phyloP scores from a whole-genome alignment of 1,140 invertebrate genomes.

The Ephestia elutella region DNA sequence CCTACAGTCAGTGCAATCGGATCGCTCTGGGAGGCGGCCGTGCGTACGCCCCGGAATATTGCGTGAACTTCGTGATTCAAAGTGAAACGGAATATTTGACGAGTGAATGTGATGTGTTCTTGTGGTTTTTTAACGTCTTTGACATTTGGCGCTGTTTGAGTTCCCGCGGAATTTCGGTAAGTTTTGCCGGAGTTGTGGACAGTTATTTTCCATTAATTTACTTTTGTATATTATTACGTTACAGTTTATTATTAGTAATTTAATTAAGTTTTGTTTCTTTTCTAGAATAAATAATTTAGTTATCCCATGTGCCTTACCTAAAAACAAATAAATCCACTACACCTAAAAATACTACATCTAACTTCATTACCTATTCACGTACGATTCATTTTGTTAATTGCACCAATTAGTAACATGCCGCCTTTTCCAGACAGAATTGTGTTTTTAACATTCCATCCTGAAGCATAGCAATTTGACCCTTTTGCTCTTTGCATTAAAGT shows the following conservation, averaged over 20 bases:
- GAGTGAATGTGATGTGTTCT: not conserved
- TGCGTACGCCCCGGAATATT: not conserved
- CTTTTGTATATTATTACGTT: too few species aligned
- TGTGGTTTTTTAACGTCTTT: not conserved
- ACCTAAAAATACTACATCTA: too few species aligned
- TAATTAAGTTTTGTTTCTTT: too few species aligned
- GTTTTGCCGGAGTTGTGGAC: not conserved
- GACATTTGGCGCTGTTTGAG: not conserved
- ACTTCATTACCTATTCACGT: too few species aligned
- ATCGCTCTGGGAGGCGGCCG: not conserved
- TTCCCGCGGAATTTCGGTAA: not conserved
- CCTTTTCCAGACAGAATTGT: not conserved
- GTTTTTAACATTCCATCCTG: not conserved
- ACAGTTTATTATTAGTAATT: too few species aligned
- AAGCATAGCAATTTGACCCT: not conserved
- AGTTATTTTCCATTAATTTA: too few species aligned
- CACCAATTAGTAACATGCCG: too few species aligned
- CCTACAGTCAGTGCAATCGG: not conserved
- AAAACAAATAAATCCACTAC: too few species aligned
- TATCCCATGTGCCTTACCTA: too few species aligned
- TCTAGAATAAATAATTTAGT: too few species aligned
- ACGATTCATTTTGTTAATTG: too few species aligned
- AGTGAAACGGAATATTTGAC: not conserved
- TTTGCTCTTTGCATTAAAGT: not conserved
- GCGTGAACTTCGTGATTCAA: not conserved